phyloP scores from a whole-genome alignment of 2,888 invertebrate species.

The Cremastinae sp. region DNA sequence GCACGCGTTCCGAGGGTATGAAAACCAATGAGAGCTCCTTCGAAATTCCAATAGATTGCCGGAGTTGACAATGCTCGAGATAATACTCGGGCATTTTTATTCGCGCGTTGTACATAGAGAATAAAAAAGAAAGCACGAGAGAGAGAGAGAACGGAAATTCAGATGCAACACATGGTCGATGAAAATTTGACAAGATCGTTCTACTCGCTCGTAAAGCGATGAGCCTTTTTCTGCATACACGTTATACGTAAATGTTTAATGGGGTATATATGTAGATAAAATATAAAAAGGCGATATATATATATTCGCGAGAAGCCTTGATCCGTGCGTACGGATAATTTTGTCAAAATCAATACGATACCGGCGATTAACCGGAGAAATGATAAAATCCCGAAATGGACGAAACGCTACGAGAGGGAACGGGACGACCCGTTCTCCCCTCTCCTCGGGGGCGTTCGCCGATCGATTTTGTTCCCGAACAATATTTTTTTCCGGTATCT shows the following conservation, averaged over 20 bases:
- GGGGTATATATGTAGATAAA: not conserved
- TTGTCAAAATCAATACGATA: not conserved
- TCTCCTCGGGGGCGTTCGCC: conserved; percentile 32
- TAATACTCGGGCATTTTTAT: not conserved
- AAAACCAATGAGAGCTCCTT: conserved; percentile 40
- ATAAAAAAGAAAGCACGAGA: not conserved
- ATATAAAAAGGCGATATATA: too few relatives aligned
- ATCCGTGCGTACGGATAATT: not conserved
- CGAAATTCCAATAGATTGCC: conserved; percentile 26
- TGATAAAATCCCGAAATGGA: not conserved
- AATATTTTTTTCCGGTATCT: conserved; percentile 35
- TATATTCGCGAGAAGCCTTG: too few relatives aligned
- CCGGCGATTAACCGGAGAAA: not conserved
- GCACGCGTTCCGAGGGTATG: not conserved
- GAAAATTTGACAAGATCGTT: conserved; percentile 6
- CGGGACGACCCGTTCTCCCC: conserved; percentile 31
- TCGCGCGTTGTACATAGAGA: not conserved
- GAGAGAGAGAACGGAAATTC: too few relatives aligned
- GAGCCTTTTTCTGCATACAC: not conserved
- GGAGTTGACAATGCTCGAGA: conserved; percentile 34
- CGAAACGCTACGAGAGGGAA: conserved; percentile 2
- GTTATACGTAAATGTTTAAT: not conserved
- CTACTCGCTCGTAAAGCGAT: not conserved
- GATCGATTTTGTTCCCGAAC: conserved; percentile 48
- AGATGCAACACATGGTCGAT: conserved; percentile 24